phyloP scores from a whole-genome alignment of 1,140 invertebrate species.

The Acyrthosiphon pisum region DNA sequence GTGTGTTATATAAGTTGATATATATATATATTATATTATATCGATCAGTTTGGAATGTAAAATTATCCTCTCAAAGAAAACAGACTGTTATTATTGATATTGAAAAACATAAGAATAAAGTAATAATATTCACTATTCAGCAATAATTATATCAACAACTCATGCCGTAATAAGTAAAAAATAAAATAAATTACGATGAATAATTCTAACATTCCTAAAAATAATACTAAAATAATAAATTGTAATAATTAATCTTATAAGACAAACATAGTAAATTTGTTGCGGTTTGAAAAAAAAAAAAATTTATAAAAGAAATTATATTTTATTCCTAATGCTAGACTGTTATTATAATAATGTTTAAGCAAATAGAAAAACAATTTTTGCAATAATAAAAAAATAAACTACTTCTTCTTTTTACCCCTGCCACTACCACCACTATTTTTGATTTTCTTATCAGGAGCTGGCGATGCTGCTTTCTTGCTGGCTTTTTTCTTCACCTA shows the following conservation, averaged over 20 bases:
- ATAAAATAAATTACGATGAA: not conserved
- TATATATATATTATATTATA: too few species aligned
- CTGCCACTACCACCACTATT: constrained; percentile 35
- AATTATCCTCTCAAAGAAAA: too few species aligned
- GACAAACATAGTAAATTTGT: not conserved
- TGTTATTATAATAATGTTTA: not conserved
- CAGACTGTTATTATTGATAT: not conserved
- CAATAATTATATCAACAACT: too few species aligned
- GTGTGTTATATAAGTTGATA: too few species aligned
- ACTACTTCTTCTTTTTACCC: constrained; percentile 41
- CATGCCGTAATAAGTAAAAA: not conserved
- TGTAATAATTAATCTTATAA: not conserved
- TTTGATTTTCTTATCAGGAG: constrained; percentile 2
- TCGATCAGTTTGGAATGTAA: too few species aligned
- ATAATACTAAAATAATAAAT: not conserved
- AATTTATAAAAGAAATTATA: not conserved
- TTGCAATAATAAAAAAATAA: constrained; percentile 18
- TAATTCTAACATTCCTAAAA: not conserved
- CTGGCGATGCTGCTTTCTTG: constrained; percentile 32
- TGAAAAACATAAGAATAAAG: not conserved
- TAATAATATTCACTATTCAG: not conserved
- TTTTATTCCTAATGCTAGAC: not conserved
- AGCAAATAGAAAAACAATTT: not conserved
- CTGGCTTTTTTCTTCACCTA: constrained; percentile 63
- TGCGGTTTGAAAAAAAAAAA: not conserved